Base-by-base conservation (phyloP, 2,888 invertebrate genomes). In the Tinea semifulvella region DNA sequence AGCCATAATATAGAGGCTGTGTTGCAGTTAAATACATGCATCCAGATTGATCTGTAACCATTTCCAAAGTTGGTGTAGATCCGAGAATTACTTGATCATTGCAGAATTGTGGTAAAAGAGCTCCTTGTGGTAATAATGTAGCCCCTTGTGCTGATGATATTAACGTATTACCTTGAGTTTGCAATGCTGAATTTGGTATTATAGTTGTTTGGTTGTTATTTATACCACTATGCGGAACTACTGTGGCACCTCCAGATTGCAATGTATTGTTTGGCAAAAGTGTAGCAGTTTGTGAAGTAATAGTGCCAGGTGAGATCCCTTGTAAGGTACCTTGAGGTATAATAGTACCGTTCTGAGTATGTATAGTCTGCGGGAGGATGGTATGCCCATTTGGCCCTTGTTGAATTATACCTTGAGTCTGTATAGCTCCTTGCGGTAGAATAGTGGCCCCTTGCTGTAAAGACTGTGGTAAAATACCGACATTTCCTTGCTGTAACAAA, bases 1-100 rank as follows among this genome's bases (percentile, higher is more conserved):
- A 77, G 1, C 92, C 92, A 55, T 92, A 92, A 57, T 91, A 91
- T 56, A 92, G 87, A 3, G 91, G 91, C 55, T 90, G 90, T 11
- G 88, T 87, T 1, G 87, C 80, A 35, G 85, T 77, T 46, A 87
- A 61, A 57, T 86, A 82, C 70, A 86, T 84, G 50, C 83, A 83
- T 3, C 83, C 83, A 38, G 76, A 73, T 22, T 76, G 84, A 61
- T 87, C 84, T 8, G 85, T 83, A 10, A 86, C 86, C 84, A 87
- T 85, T 64, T 86, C 87, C 43, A 87, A 59, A 1, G 85, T 84
- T 10, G 86, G 85, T 3, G 86, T 73, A 0, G 85, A 84, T 19
- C 88, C 86, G 2, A 87, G 66, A 16, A 88, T 65, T 27, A 87
- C 74, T 65, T 87, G 87, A 53, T 87, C 87, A 52, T 82, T 82